phyloP scores from a whole-genome alignment of 2,113 vertebrate species.

The Aramus guarauna region DNA sequence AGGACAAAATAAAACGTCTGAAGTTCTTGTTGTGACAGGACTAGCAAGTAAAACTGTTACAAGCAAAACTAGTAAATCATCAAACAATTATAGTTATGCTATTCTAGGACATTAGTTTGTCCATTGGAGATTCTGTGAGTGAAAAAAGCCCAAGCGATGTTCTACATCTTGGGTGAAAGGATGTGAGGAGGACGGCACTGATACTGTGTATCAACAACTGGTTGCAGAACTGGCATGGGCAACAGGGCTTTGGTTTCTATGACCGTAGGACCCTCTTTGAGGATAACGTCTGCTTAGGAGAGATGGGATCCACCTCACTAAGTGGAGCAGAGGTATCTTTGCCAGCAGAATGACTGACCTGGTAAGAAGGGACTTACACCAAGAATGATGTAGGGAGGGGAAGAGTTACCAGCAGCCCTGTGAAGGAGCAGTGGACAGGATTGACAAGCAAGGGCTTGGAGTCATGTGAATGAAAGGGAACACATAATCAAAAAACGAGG shows the following conservation, averaged over 20 bases:
- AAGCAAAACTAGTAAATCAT: not conserved
- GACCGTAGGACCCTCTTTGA: not conserved
- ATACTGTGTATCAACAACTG: not conserved
- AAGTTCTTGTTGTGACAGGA: not conserved
- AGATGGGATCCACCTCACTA: not conserved
- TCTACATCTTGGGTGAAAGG: not conserved
- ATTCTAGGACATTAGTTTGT: not conserved
- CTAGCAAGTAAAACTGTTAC: not conserved
- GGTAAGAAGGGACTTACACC: not conserved
- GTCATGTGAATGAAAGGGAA: not conserved
- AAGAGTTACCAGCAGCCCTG: not conserved
- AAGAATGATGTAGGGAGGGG: not conserved
- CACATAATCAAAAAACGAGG: not conserved
- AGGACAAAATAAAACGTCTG: not conserved
- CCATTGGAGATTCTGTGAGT: not conserved
- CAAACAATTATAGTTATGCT: not conserved
- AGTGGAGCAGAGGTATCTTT: not conserved
- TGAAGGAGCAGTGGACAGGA: not conserved
- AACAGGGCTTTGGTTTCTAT: not conserved
- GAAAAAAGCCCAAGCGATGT: not conserved
- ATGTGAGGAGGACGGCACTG: not conserved
- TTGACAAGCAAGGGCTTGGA: not conserved
- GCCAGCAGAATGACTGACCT: not conserved
- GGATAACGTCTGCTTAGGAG: not conserved
- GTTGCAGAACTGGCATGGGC: rapidly evolving